These are phyloP conservation scores for Austrofundulus limnaeus DNA, from an alignment of 2,113 vertebrate genomes.

Conservation along the genomic window DNA sequence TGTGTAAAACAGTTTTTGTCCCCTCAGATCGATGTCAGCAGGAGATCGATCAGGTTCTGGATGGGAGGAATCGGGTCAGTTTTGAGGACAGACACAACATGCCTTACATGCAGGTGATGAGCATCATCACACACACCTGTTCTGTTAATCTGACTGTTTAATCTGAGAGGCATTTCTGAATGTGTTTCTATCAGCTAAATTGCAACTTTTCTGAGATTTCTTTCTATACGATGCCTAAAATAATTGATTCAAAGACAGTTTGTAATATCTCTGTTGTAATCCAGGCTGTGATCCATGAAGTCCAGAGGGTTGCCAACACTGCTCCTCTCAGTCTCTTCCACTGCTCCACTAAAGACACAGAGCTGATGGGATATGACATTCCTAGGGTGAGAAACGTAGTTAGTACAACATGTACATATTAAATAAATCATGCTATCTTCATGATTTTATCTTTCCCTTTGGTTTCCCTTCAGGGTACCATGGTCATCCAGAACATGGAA, in stretches of 20 bases:
- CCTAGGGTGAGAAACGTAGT: slow-evolving; percentile 43
- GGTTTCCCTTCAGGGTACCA: slow-evolving; percentile 50
- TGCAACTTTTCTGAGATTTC: background rate
- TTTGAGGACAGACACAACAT: slow-evolving; percentile 54
- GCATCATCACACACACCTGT: background rate
- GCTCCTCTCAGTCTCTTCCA: slow-evolving; percentile 52
- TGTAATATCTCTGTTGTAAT: background rate
- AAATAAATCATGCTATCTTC: too few species aligned
- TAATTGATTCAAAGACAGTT: background rate
- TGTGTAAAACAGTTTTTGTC: background rate
- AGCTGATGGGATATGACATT: slow-evolving; percentile 55
- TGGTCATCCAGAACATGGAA: slow-evolving; percentile 60
- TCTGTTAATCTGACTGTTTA: background rate
- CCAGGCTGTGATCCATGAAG: slow-evolving; percentile 65
- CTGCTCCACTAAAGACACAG: slow-evolving; percentile 39
- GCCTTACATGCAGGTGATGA: slow-evolving; percentile 42
- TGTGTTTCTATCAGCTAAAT: background rate
- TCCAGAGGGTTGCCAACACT: slow-evolving; percentile 42
- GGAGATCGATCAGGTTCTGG: slow-evolving; percentile 39
- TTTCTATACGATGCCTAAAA: too few species aligned
- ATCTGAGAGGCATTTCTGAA: background rate
- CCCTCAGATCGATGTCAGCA: slow-evolving; percentile 39
- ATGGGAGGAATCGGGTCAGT: slow-evolving; percentile 17
- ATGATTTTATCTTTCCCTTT: background rate
- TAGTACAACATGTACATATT: too few species aligned